Conservation (phyloP, 2,113 vertebrate species). For the Hypanus sabinus region DNA sequence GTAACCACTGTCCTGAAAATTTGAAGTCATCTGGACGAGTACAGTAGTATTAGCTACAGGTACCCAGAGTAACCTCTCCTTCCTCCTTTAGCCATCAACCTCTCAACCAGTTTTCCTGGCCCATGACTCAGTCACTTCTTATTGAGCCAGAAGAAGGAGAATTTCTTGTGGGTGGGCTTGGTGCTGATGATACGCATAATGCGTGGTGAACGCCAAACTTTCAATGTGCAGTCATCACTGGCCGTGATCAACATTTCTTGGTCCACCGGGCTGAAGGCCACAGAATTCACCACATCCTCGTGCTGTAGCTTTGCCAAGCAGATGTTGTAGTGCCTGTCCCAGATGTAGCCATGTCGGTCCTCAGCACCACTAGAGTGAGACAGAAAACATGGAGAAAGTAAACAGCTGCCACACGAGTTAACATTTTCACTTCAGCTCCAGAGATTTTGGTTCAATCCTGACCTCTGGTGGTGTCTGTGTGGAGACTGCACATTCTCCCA, state of each 20-base stretch:
- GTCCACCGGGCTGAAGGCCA: slow-evolving; percentile 84
- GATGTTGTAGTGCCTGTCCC: slow-evolving; percentile 95
- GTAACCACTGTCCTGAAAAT: not conserved
- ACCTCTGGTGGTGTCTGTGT: no score
- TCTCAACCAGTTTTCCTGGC: not conserved
- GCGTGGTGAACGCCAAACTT: slow-evolving; percentile 85
- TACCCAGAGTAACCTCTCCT: not conserved
- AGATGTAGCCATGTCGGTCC: slow-evolving; percentile 92
- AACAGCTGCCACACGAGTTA: not conserved
- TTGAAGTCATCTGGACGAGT: not conserved
- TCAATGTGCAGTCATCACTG: slow-evolving; percentile 85
- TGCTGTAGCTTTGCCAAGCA: slow-evolving; percentile 85
- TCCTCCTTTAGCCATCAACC: not conserved
- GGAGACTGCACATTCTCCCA: no score
- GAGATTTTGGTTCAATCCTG: no score
- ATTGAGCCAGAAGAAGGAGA: slow-evolving; percentile 71
- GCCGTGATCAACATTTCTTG: slow-evolving; percentile 90
- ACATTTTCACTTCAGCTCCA: not conserved
- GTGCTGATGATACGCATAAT: slow-evolving; percentile 57
- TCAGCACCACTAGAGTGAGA: slow-evolving; percentile 69
- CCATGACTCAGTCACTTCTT: slow-evolving; percentile 45
- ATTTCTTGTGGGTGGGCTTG: slow-evolving; percentile 48
- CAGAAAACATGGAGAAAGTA: not conserved
- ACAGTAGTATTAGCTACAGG: not conserved
- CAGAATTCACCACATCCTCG: slow-evolving; percentile 87